Base-by-base conservation (phyloP, 2,113 vertebrate species). In the Jaculus jaculus region DNA sequence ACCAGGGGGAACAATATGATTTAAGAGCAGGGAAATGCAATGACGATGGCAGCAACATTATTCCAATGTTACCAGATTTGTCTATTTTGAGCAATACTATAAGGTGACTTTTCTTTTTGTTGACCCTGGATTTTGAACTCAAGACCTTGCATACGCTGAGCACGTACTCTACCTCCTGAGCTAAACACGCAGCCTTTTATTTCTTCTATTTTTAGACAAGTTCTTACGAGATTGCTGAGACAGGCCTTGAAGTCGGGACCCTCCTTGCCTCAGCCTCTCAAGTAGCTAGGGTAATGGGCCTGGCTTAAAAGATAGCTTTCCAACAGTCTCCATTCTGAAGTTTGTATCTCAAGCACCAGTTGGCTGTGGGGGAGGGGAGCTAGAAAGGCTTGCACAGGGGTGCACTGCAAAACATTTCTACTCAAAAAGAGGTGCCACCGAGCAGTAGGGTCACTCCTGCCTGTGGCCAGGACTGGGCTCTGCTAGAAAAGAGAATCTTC, bases 281-380 rank as follows among this genome's bases (percentile, higher is more conserved):
- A 54, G 54, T 54, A 54, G 54, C 54, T 54, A 16, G 54, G 54
- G 10, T 8, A 16, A 54, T 12, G 54, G 15, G 54, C 61, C 20
- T 63, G 61, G 61, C 61, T 63, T 63, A 24, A 63, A 54, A 54
- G 42, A 0, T 0, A 68, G 95, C 87, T 63, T 51, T 54, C 47
- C 16, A 90, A 95, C 92, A 60, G 71, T 61, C 85, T 77, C 47
- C 42, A 72, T 18, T 60, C 81, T 95, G 79, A 87, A 82, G 32
- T 3, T 92, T 72, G 75, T 73, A 69, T 73, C 51, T 74, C 30
- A 30, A 42, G 78, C 3, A 34, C 28, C 30, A 81, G 23, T 1
- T 6, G 4, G 23, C 30, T 66, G 21, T 1, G 65, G 32, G 87
- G 28, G 24, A 39, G 60, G 79, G 17, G 34, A 61, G 23, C 42